Evolutionary conservation across 2,797 vertebrate species (phyloP).

Genomic region (Chiroxiphia lanceolata): DNA sequence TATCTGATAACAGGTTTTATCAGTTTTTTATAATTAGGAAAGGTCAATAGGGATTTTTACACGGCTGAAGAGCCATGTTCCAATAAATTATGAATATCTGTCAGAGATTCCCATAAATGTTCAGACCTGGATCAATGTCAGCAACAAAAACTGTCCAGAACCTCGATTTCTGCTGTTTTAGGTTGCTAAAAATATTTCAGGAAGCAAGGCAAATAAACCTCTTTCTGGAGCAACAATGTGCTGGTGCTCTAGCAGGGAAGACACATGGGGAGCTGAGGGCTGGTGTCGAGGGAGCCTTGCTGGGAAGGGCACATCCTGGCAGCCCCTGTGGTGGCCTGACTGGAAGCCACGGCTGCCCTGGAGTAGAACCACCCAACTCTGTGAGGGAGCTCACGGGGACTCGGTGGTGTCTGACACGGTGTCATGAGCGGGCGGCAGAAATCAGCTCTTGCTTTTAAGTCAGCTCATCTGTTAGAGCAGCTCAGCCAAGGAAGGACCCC

Average conservation of each 20-base stretch:
- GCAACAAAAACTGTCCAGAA: not conserved
- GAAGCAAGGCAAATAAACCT: not conserved
- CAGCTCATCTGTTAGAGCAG: not conserved
- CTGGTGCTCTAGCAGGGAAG: not conserved
- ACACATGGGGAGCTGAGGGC: rapidly evolving
- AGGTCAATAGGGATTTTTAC: not conserved
- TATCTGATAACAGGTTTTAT: not conserved
- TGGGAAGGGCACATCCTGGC: not conserved
- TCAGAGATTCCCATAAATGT: not conserved
- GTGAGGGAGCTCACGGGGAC: rapidly evolving
- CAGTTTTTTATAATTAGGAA: not conserved
- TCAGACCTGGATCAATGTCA: not conserved
- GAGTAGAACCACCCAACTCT: no score
- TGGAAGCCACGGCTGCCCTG: rapidly evolving
- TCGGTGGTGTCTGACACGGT: rapidly evolving
- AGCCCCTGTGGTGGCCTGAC: not conserved
- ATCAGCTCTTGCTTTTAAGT: not conserved
- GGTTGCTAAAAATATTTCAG: not conserved
- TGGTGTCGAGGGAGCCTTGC: rapidly evolving
- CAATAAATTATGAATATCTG: not conserved
- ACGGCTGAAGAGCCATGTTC: not conserved
- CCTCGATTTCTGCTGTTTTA: not conserved
- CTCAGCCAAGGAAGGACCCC: not conserved
- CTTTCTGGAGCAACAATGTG: not conserved
- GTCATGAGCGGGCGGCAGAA: not conserved